phyloP scores from a whole-genome alignment of 2,113 vertebrate genomes.

The Xenopus laevis region DNA sequence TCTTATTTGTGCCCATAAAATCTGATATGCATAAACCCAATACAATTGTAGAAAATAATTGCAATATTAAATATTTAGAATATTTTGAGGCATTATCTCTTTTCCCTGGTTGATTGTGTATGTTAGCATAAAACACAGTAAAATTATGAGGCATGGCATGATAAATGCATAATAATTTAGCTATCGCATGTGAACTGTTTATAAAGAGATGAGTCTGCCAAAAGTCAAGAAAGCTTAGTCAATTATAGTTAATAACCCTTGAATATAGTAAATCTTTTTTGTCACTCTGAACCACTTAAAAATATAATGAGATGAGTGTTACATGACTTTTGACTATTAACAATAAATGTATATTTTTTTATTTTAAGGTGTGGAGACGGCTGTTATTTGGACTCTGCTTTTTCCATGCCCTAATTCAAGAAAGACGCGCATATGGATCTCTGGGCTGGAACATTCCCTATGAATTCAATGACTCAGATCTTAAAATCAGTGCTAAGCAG shows the following conservation, averaged over 20 bases:
- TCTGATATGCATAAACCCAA: no score
- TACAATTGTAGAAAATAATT: no score
- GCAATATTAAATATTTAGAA: no score
- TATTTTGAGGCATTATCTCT: no score
- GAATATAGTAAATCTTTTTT: neutral
- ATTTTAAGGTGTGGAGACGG: conserved; percentile 39
- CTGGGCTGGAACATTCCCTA: conserved; percentile 48
- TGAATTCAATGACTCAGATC: conserved; percentile 47
- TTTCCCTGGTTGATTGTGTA: neutral
- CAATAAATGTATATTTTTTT: no score
- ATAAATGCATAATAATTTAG: neutral
- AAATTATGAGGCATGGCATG: neutral
- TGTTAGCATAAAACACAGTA: neutral
- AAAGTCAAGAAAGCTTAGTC: conserved; percentile 8
- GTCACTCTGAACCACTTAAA: no score
- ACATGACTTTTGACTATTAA: no score
- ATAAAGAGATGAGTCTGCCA: neutral
- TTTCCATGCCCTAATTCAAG: conserved; percentile 46
- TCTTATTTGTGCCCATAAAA: no score
- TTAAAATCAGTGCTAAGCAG: conserved; percentile 46
- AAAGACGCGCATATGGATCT: conserved; percentile 43
- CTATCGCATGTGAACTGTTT: neutral
- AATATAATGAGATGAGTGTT: no score
- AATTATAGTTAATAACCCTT: neutral
- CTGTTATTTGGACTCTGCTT: conserved; percentile 47